These are phyloP conservation scores for Antheraea pernyi DNA, from an alignment of 1,140 invertebrate species.

Conservation along the genomic window DNA sequence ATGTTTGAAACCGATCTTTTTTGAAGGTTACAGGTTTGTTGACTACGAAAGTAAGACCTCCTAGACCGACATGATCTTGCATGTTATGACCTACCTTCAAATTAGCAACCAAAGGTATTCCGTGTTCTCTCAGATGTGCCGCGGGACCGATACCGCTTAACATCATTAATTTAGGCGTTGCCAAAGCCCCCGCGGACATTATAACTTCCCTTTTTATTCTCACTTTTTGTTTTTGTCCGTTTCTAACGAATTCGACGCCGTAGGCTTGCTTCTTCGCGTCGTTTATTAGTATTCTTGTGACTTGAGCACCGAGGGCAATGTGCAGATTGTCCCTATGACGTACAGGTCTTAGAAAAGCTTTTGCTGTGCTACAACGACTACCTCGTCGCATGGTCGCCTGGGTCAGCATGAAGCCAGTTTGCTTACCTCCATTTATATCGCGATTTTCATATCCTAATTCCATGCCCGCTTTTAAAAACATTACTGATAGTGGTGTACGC, in stretches of 20 bases:
- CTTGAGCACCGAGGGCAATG: slow-evolving; percentile 89
- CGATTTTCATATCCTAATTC: slow-evolving; percentile 90
- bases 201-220: slow-evolving; percentile 88
- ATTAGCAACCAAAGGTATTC: slow-evolving; percentile 87
- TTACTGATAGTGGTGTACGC: slow-evolving; percentile 88
- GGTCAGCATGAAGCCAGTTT: slow-evolving; percentile 91
- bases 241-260: slow-evolving; percentile 87
- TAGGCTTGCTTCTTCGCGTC: slow-evolving; percentile 84
- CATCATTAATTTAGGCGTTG: slow-evolving; percentile 93
- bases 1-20: slow-evolving; percentile 87
- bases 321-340: slow-evolving; percentile 89
- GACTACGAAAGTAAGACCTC: slow-evolving; percentile 89
- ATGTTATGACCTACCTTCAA: slow-evolving; percentile 90
- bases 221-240: slow-evolving; percentile 83
- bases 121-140: slow-evolving; percentile 87
- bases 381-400: slow-evolving; percentile 93
- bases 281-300: slow-evolving; percentile 85
- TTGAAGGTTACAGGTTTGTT: slow-evolving; percentile 90
- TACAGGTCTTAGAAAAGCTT: slow-evolving; percentile 92
- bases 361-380: slow-evolving; percentile 92
- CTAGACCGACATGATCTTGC: slow-evolving; percentile 91
- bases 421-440: slow-evolving; percentile 90
- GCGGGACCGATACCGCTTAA: slow-evolving; percentile 92
- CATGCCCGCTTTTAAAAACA: slow-evolving; percentile 89
- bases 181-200: slow-evolving; percentile 89